phyloP scores from a whole-genome alignment of 2,888 invertebrate genomes.

The Apoda limacodes region DNA sequence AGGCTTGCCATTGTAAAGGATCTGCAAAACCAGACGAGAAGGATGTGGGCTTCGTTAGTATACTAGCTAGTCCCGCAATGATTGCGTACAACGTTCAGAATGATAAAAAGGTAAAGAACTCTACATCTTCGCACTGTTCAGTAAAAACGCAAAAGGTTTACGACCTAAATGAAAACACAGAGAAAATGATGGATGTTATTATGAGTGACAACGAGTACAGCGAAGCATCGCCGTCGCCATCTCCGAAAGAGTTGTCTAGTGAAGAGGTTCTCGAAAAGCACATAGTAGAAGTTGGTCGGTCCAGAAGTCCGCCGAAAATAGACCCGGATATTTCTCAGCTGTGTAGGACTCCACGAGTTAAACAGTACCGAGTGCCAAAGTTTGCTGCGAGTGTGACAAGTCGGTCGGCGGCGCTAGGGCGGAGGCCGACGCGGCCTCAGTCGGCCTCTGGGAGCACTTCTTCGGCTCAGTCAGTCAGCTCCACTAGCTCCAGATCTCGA shows the following conservation, averaged over 20 bases:
- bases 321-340: slow-evolving; percentile 46
- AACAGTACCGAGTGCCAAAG: slow-evolving; percentile 20
- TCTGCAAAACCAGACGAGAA: slow-evolving; percentile 15
- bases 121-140: slow-evolving; percentile 32
- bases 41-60: slow-evolving; percentile 29
- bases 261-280: slow-evolving; percentile 17
- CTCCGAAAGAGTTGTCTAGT: slow-evolving; percentile 20
- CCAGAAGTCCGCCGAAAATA: slow-evolving; percentile 43
- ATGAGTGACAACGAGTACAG: slow-evolving; percentile 35
- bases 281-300: slow-evolving; percentile 10
- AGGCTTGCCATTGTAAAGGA: slow-evolving; percentile 30
- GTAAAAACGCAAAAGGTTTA: slow-evolving; percentile 40
- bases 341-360: slow-evolving; percentile 11
- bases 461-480: slow-evolving; percentile 29
- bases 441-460: slow-evolving; percentile 30
- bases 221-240: slow-evolving; percentile 13
- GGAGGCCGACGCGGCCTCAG: slow-evolving; percentile 33
- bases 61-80: slow-evolving; percentile 35
- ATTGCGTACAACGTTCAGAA: slow-evolving; percentile 26
- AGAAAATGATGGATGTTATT: slow-evolving; percentile 44
- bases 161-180: slow-evolving; percentile 49
- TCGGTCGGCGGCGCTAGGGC: slow-evolving; percentile 27
- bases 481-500: slow-evolving; percentile 34
- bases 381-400: slow-evolving; percentile 38
- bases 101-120: slow-evolving; percentile 23